Evolutionary conservation across 2,888 invertebrate species (phyloP).

Genomic region (Lasioglossum malachurum): DNA sequence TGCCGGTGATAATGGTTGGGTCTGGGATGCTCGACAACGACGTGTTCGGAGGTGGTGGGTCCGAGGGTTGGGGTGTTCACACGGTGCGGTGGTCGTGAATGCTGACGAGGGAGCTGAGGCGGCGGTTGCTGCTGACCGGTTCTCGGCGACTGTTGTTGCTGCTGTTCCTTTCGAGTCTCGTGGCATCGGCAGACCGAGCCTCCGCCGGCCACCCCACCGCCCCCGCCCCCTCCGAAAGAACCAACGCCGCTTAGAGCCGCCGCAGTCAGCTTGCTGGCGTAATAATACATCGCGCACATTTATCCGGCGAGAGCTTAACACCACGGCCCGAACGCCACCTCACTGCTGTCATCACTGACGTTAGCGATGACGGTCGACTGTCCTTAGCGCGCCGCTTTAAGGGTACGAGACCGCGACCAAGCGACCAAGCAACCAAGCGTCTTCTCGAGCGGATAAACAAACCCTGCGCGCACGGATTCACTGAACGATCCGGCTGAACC

Average conservation of each 20-base stretch:
- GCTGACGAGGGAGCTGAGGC: conserved; percentile 62
- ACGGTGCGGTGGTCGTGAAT: conserved; percentile 54
- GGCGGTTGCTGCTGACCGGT: conserved; percentile 65
- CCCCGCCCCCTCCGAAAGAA: conserved; percentile 85
- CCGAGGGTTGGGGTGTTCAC: conserved; percentile 63
- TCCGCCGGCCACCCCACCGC: conserved; percentile 84
- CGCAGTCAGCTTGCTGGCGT: conserved; percentile 89
- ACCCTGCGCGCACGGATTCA: neutral
- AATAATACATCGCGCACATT: conserved; percentile 89
- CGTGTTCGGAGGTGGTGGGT: conserved; percentile 76
- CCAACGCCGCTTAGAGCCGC: conserved; percentile 88
- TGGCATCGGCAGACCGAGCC: conserved; percentile 84
- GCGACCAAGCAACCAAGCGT: conserved; percentile 11
- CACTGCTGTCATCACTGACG: conserved; percentile 84
- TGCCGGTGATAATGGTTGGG: conserved; percentile 81
- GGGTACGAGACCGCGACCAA: conserved; percentile 13
- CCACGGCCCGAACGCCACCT: conserved; percentile 82
- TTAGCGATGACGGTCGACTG: conserved; percentile 70
- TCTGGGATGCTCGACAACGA: conserved; percentile 79
- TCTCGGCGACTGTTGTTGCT: conserved; percentile 63
- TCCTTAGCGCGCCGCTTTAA: conserved; percentile 56
- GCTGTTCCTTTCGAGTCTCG: conserved; percentile 70
- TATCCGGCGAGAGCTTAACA: conserved; percentile 83
- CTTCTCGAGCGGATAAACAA: conserved; percentile 1
- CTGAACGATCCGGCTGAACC: neutral